Conservation (phyloP, 2,113 vertebrate species). For the Salvelinus fontinalis region DNA sequence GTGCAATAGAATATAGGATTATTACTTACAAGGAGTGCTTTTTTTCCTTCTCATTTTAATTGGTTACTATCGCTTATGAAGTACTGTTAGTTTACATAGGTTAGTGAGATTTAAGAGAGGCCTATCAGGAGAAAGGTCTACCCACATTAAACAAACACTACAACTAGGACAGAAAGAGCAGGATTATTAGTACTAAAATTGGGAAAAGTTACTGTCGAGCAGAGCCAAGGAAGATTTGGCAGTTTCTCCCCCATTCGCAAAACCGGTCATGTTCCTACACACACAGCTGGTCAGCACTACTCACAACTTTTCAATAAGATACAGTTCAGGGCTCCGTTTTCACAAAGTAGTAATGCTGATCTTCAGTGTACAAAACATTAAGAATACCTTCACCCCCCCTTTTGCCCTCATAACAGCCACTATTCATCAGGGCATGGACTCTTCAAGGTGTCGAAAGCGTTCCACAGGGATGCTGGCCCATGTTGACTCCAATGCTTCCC, state of each 20-base stretch:
- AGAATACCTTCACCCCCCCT: too few species aligned
- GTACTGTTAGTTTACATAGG: background rate
- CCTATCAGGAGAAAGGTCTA: background rate
- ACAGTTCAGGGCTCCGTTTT: background rate
- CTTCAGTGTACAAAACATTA: too few species aligned
- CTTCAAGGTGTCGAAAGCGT: too few species aligned
- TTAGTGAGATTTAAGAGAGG: background rate
- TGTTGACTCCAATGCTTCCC: too few species aligned
- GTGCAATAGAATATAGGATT: too few species aligned
- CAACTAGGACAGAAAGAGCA: background rate
- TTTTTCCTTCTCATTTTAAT: too few species aligned
- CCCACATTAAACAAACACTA: background rate
- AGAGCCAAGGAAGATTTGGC: conserved; percentile 18
- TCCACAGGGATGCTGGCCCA: too few species aligned
- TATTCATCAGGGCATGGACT: too few species aligned
- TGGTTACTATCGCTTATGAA: background rate
- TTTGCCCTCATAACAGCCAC: too few species aligned
- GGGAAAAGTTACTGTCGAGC: conserved; percentile 1
- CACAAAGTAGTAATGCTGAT: too few species aligned
- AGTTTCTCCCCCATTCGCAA: conserved; percentile 10
- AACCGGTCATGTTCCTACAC: background rate
- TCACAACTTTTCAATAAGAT: conserved; percentile 44
- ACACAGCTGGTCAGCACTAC: conserved; percentile 32
- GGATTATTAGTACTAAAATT: background rate
- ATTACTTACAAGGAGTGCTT: too few species aligned